Base-by-base conservation (phyloP, 2,888 invertebrate species). In the Pseudanteris insignis region DNA sequence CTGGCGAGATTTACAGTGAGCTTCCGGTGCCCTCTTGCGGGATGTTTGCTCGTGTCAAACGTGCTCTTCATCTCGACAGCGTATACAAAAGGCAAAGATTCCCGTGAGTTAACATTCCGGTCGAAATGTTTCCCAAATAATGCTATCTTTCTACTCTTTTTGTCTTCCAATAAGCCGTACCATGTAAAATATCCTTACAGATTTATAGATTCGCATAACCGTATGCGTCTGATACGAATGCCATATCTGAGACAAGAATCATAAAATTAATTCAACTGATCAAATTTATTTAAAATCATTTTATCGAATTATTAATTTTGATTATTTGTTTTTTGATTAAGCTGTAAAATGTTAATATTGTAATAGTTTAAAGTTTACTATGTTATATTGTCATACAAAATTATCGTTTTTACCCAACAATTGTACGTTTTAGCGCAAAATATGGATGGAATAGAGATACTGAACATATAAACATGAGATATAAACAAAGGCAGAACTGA, bases 1-100 rank as follows among this genome's bases (percentile, higher is more conserved):
- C 71, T 70, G 53, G 61, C 66, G 71, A 79, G 75, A 79, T 79
- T 79, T 79, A 79, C 77, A 79, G 75, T 75, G 74, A 72, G 72
- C 73, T 77, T 79, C 77, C 79, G 76, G 69, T 70, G 68, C 69
- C 70, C 70, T 71, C 73, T 72, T 72, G 70, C 72, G 72, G 74
- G 74, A 77, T 76, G 74, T 77, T 77, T 77, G 72, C 74, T 70
- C 68, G 70, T 71, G 71, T 68, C 61, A 69, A 61, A 55, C 48
- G 54, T 58, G 40, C 54, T 58, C 58, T 54, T 64, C 55, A 43
- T 57, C 54, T 46, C 29, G 26, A 37, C 55, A 43, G 30, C 29
- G 48, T 51, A 33, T 46, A 50, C 33, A 54, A 44, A 61, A 61
- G 34, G 50, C 28, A 34, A 50, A 21, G 29, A 21, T 57, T 41